phyloP scores from a whole-genome alignment of 2,113 vertebrate genomes.

The Phalacrocorax pelagicus region DNA sequence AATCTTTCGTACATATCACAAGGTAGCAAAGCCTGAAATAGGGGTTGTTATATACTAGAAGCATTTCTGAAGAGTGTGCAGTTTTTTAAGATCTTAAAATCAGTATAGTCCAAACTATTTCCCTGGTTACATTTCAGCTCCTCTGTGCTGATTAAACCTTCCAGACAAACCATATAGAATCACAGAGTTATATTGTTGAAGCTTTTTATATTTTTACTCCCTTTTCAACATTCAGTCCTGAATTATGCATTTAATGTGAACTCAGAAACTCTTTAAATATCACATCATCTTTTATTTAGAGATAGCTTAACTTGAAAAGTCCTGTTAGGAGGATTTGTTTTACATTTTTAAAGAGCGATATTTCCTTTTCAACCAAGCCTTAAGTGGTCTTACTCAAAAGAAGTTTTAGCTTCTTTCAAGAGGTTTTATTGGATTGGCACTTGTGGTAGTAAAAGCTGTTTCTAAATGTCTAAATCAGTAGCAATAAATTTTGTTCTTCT shows the following conservation, averaged over 20 bases:
- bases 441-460: background rate
- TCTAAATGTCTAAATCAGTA: background rate
- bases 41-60: background rate
- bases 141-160: background rate
- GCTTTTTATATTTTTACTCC: conserved; percentile 13
- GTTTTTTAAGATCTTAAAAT: conserved; percentile 24
- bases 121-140: background rate
- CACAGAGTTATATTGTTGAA: background rate
- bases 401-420: background rate
- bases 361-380: conserved; percentile 28
- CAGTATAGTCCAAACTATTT: background rate
- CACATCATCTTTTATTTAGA: conserved; percentile 68
- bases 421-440: background rate
- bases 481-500: background rate
- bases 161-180: conserved; percentile 1
- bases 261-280: conserved; percentile 46
- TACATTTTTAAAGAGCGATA: conserved; percentile 57
- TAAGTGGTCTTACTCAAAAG: conserved; percentile 26
- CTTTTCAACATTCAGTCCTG: conserved; percentile 30
- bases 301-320: conserved; percentile 41
- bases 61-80: background rate
- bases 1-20: background rate
- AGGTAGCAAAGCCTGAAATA: background rate
- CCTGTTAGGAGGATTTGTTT: conserved; percentile 49
- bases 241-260: conserved; percentile 56